phyloP scores from a whole-genome alignment of 2,888 invertebrate genomes.

The Perizoma affinitatum region DNA sequence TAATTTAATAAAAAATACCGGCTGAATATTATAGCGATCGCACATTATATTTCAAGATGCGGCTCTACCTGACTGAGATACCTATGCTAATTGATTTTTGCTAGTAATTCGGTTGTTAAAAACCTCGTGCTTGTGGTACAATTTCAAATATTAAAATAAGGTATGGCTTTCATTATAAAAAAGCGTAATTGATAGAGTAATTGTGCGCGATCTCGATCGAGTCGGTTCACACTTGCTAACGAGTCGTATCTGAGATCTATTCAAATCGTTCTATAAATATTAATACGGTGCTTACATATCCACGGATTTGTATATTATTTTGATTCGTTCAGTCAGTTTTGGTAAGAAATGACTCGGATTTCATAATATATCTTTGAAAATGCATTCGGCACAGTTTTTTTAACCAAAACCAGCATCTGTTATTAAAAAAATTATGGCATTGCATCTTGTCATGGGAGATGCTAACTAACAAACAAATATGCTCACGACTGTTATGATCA shows the following conservation, averaged over 20 bases:
- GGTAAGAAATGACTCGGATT: too few species aligned
- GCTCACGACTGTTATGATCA: too few species aligned
- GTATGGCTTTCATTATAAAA: conserved; percentile 21
- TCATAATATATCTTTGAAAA: too few species aligned
- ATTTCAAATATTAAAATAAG: not conserved
- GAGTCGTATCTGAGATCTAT: conserved; percentile 75
- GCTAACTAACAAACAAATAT: too few species aligned
- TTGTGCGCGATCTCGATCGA: conserved; percentile 65
- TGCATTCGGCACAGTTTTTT: too few species aligned
- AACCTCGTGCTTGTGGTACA: not conserved
- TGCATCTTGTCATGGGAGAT: too few species aligned
- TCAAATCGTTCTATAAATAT: conserved; percentile 78
- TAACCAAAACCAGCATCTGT: too few species aligned
- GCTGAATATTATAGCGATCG: too few species aligned
- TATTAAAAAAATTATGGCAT: too few species aligned
- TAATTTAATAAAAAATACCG: too few species aligned
- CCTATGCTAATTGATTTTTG: not conserved
- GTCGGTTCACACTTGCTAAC: conserved; percentile 50
- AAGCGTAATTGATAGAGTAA: conserved; percentile 63
- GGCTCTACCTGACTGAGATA: too few species aligned
- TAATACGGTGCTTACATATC: conserved; percentile 69
- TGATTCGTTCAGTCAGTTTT: not conserved
- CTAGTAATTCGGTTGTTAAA: not conserved
- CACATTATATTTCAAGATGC: too few species aligned
- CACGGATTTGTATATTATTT: conserved; percentile 67